Evolutionary conservation across 2,797 vertebrate species (phyloP).

Genomic region (Acridotheres tristis): DNA sequence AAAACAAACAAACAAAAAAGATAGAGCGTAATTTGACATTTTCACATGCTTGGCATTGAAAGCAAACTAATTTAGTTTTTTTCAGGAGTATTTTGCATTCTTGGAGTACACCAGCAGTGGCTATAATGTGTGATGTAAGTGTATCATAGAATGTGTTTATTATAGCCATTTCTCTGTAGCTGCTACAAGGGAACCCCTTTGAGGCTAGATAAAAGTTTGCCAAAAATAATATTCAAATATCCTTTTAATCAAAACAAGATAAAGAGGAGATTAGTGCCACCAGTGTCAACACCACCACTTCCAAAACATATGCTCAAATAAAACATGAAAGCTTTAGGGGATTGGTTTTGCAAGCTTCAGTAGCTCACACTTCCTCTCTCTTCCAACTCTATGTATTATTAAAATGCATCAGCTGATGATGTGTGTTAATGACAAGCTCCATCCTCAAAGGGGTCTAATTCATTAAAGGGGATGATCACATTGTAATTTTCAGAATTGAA

Average conservation of each 20-base stretch:
- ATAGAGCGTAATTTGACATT: constrained; percentile 35
- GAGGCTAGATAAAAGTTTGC: constrained; percentile 67
- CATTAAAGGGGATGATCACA: constrained; percentile 38
- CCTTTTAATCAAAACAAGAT: constrained; percentile 70
- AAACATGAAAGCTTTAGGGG: constrained; percentile 67
- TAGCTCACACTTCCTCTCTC: constrained; percentile 56
- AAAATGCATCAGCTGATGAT: constrained; percentile 66
- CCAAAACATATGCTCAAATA: constrained; percentile 71
- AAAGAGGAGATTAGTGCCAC: constrained; percentile 65
- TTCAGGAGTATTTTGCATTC: constrained; percentile 32
- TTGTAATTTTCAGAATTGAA: constrained; percentile 18
- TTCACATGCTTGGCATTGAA: neutral
- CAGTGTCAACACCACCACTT: constrained; percentile 57
- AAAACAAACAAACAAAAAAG: constrained; percentile 33
- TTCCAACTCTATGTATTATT: constrained; percentile 63
- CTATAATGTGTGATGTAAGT: constrained; percentile 33
- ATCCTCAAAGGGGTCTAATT: constrained; percentile 58
- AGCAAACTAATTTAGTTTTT: constrained; percentile 35
- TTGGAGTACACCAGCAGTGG: constrained; percentile 28
- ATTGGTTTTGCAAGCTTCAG: constrained; percentile 67
- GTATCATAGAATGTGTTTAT: constrained; percentile 57
- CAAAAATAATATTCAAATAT: constrained; percentile 71
- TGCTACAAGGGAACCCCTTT: constrained; percentile 59
- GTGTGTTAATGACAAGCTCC: constrained; percentile 61
- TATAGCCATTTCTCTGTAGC: constrained; percentile 43